These are phyloP conservation scores for Heterodera filipjevi DNA, from an alignment of 2,888 invertebrate species.

Conservation along the genomic window DNA sequence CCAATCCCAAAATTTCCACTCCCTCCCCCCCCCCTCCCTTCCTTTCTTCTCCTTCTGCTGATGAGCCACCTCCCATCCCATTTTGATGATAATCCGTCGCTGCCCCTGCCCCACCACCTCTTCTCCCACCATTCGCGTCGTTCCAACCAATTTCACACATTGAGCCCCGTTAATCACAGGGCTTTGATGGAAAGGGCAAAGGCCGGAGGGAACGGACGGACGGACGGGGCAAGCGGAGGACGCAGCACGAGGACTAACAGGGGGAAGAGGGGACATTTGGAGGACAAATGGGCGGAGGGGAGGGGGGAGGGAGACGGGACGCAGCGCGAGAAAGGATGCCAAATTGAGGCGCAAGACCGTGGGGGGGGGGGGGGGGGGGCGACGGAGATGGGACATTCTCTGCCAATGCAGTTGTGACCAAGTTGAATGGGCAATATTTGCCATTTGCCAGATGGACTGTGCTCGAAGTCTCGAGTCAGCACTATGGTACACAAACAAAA, in stretches of 20 bases:
- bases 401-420: background rate
- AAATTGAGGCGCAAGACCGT: background rate
- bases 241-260: background rate
- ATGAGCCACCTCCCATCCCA: slow-evolving; percentile 21
- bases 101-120: slow-evolving; percentile 29
- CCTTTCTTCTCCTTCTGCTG: too few relatives aligned
- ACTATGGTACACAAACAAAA: too few relatives aligned
- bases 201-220: background rate
- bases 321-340: background rate
- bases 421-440: background rate
- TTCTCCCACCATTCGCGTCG: slow-evolving; percentile 2
- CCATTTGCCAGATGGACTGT: too few relatives aligned
- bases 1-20: background rate
- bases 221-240: background rate
- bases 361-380: too few relatives aligned
- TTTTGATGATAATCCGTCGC: slow-evolving; percentile 19
- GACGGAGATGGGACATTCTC: background rate
- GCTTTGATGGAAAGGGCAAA: background rate
- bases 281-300: background rate
- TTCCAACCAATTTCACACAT: slow-evolving; percentile 2
- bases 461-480: too few relatives aligned
- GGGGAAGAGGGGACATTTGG: background rate
- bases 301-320: background rate
- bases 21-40: slow-evolving; percentile 36
- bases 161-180: background rate